Evolutionary conservation across 2,113 vertebrate species (phyloP).

Genomic region (Saguinus midas): DNA sequence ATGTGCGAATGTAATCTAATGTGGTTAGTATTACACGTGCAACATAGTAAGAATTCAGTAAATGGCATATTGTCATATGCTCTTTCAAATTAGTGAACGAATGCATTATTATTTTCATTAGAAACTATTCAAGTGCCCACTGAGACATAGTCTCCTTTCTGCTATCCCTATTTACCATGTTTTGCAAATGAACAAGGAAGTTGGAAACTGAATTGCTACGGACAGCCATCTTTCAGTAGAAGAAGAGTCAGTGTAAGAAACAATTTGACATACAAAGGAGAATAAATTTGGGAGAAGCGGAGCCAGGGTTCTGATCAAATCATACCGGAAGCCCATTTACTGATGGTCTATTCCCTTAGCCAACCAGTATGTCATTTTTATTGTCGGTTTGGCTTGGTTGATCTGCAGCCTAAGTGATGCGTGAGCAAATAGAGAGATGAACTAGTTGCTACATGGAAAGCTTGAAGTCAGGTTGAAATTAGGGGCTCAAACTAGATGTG

Average conservation of each 20-base stretch:
- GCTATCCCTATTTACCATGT: not conserved
- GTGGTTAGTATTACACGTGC: not conserved
- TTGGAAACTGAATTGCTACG: not conserved
- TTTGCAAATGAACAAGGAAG: not conserved
- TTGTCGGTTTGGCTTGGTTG: not conserved
- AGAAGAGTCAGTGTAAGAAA: not conserved
- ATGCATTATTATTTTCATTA: not conserved
- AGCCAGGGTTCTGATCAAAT: not conserved
- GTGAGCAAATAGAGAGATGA: not conserved
- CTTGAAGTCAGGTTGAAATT: not conserved
- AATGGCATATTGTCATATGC: not conserved
- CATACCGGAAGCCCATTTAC: not conserved
- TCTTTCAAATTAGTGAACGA: conserved; percentile 23
- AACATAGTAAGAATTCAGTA: conserved; percentile 12
- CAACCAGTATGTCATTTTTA: not conserved
- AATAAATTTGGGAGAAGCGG: not conserved
- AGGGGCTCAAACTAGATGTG: not conserved
- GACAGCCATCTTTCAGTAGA: not conserved
- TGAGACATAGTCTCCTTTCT: not conserved
- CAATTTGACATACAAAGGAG: not conserved
- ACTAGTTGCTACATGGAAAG: not conserved
- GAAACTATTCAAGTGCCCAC: not conserved
- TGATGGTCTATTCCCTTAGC: not conserved
- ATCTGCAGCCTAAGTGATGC: not conserved
- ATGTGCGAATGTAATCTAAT: conserved; percentile 11